Evolutionary conservation across 1,140 invertebrate species (phyloP).

Genomic region (Lethocerus indicus): DNA sequence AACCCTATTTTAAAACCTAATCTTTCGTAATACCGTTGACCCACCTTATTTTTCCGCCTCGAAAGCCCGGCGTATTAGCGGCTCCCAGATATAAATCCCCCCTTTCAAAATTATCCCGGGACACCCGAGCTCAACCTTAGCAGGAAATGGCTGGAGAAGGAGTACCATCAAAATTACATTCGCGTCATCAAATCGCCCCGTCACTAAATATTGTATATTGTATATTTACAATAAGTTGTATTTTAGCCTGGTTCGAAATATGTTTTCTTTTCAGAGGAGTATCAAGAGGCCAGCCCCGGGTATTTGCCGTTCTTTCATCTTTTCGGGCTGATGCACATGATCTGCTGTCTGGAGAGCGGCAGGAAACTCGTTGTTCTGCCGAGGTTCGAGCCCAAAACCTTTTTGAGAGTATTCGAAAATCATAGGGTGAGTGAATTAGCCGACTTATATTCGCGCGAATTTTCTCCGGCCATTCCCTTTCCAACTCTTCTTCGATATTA

Average conservation of each 20-base stretch:
- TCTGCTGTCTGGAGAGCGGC: neutral
- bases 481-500: too few relatives aligned
- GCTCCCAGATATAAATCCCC: too few relatives aligned
- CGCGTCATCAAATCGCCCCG: neutral
- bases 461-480: too few relatives aligned
- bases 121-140: too few relatives aligned
- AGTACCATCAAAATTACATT: neutral
- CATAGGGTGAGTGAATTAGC: neutral
- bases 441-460: too few relatives aligned
- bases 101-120: too few relatives aligned
- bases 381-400: neutral
- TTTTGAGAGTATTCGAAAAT: neutral
- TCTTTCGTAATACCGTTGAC: neutral
- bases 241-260: neutral
- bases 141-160: too few relatives aligned
- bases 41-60: neutral
- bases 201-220: too few relatives aligned
- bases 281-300: neutral
- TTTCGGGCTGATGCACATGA: neutral
- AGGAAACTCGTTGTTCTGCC: neutral
- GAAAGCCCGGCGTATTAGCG: neutral
- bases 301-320: neutral
- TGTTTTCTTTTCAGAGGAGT: slow-evolving; percentile 16
- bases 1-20: neutral
- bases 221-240: neutral